A percentile compares a stretch with the other conserved stretches of the same genome.
Evolutionary conservation across 2,797 vertebrate genomes (phyloP).

Genomic region (Propithecus deckenii): DNA sequence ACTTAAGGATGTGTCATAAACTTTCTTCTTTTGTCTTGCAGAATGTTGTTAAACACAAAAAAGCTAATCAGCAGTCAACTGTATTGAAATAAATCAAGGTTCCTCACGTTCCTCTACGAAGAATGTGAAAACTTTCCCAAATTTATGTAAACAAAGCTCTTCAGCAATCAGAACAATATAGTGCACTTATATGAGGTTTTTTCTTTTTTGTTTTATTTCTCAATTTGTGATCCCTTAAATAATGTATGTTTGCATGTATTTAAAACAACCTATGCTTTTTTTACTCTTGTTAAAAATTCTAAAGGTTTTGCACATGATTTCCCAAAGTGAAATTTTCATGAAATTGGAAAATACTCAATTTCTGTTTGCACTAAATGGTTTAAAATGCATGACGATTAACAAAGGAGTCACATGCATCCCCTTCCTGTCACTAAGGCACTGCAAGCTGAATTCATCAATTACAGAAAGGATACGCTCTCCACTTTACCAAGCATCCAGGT

Average conservation of each 20-base stretch:
- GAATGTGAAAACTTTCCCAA: not conserved
- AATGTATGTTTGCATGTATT: not conserved
- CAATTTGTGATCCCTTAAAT: not conserved
- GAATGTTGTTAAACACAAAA: not conserved
- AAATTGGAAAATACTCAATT: conserved; percentile 53
- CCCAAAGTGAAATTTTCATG: conserved; percentile 53
- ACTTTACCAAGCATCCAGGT: not conserved
- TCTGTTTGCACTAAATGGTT: conserved; percentile 50
- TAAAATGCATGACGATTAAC: conserved; percentile 66
- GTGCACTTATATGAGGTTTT: not conserved
- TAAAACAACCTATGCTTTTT: not conserved
- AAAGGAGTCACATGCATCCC: conserved; percentile 27
- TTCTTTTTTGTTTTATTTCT: not conserved
- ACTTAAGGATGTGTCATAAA: not conserved
- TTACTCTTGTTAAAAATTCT: conserved; percentile 38
- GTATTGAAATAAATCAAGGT: not conserved
- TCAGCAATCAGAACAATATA: not conserved
- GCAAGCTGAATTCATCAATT: conserved; percentile 25
- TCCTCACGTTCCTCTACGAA: not conserved
- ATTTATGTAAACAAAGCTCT: not conserved
- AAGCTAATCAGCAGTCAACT: not conserved
- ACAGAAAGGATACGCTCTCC: not conserved
- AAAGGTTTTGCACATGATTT: conserved; percentile 31
- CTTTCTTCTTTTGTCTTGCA: not conserved
- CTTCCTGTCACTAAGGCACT: conserved; percentile 38